phyloP scores from a whole-genome alignment of 2,113 vertebrate genomes.

The Nothocercus nigrocapillus region DNA sequence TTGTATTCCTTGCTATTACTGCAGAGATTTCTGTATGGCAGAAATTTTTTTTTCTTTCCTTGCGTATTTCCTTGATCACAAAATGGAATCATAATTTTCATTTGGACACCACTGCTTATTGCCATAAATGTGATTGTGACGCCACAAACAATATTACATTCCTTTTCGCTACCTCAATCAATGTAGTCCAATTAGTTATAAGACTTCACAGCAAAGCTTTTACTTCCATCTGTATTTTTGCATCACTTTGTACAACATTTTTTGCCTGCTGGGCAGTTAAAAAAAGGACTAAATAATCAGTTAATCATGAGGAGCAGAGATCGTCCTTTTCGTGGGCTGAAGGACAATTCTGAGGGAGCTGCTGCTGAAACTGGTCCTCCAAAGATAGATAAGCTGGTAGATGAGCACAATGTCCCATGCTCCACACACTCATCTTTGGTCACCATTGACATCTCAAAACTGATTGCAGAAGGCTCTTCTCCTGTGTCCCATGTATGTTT shows the following conservation, averaged over 20 bases:
- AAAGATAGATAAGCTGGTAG: not conserved
- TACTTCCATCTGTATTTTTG: not conserved
- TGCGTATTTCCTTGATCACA: not conserved
- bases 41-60: not conserved
- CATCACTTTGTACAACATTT: not conserved
- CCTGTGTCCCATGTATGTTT: accelerated
- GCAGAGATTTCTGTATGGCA: not conserved
- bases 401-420: not conserved
- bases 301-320: not conserved
- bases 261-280: not conserved
- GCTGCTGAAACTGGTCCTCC: not conserved
- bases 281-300: not conserved
- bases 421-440: not conserved
- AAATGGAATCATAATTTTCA: not conserved
- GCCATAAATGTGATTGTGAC: not conserved
- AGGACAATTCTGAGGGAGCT: not conserved
- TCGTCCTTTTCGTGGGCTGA: not conserved
- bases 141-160: not conserved
- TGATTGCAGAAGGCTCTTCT: not conserved
- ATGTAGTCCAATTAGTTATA: not conserved
- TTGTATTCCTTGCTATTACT: not conserved
- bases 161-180: not conserved
- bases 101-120: not conserved
- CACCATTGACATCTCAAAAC: not conserved
- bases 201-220: not conserved